Base-by-base conservation (phyloP, 2,797 vertebrate species). In the Spinus pinus region DNA sequence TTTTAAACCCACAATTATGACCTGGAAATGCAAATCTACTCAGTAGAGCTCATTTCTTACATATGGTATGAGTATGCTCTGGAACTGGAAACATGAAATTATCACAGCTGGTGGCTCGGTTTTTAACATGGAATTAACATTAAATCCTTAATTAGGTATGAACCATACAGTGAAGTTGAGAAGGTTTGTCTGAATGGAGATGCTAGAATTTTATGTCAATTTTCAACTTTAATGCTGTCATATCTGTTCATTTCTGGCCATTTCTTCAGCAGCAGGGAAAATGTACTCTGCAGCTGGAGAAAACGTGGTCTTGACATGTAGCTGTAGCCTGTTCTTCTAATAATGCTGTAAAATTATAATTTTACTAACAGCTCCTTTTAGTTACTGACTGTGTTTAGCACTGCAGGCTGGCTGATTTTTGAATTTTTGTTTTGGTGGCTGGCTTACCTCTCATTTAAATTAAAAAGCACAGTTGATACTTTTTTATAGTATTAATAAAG, bases 291-390 rank as follows among this genome's bases (percentile, higher is more conserved):
- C 51, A 37, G 60, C 67, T 80, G 53, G 31, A 69, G 39, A 58
- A 47, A 67, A 61, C 1, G 0, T 57, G 30, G 27, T 69, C 4
- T 30, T 61, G 37, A 61, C 83, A 27, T 66, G 6, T 0, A 22
- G 13, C 62, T 70, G 51, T 41, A 62, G 35, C 27, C n/a, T 84
- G 56, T 47, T 28, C 44, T 89, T 14, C 27, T 85, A 60, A 74
- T 51, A 51, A n/a, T 78, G 21, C 10, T 14, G 37, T 37, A 37
- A 37, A 37, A 2, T 37, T 60, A 13, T 9, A 25, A 20, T 41
- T 88, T 79, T 42, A 72, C 3, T 37, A 54, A 62, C 18, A 23
- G 6, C 23, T 71, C 8, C 33, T 66, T 50, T 70, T 20, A 35
- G 33, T 51, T 81, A 79, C 64, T 44, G 57, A 25, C 30, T 41